These are phyloP conservation scores for Cryptotis parvus DNA, from an alignment of 2,113 vertebrate species.

Conservation along the genomic window DNA sequence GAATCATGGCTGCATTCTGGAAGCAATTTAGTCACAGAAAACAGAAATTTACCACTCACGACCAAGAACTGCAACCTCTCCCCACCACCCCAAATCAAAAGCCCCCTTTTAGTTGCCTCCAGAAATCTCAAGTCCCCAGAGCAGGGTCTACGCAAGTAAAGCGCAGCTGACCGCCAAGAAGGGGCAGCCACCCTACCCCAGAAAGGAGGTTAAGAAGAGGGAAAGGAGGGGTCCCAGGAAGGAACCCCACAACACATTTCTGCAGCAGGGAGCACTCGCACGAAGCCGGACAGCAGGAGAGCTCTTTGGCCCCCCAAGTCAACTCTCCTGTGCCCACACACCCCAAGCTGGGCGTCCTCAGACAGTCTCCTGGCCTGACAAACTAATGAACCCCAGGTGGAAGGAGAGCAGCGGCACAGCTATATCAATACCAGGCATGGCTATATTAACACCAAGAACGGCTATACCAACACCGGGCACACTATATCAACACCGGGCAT, in stretches of 20 bases:
- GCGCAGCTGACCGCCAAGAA: not conserved
- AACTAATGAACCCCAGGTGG: too few relatives aligned
- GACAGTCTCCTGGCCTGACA: not conserved
- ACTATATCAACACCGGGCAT: too few relatives aligned
- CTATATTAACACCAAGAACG: too few relatives aligned
- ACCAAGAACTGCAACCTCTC: constrained; percentile 19
- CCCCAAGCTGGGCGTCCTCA: too few relatives aligned
- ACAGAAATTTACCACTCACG: constrained; percentile 11
- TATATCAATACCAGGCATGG: not conserved
- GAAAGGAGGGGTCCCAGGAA: not conserved
- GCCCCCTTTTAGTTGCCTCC: not conserved
- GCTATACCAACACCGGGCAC: too few relatives aligned
- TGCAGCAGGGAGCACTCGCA: too few relatives aligned
- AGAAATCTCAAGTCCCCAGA: not conserved
- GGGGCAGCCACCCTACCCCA: not conserved
- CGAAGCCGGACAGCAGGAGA: too few relatives aligned
- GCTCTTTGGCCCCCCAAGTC: too few relatives aligned
- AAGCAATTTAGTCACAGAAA: not conserved
- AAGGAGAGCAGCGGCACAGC: too few relatives aligned
- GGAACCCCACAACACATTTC: too few relatives aligned
- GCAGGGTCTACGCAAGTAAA: not conserved
- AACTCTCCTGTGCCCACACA: too few relatives aligned
- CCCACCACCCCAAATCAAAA: not conserved
- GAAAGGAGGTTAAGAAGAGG: not conserved
- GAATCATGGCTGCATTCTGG: constrained; percentile 14